These are phyloP conservation scores for Probosciger aterrimus DNA, from an alignment of 2,113 vertebrate genomes.

Conservation along the genomic window DNA sequence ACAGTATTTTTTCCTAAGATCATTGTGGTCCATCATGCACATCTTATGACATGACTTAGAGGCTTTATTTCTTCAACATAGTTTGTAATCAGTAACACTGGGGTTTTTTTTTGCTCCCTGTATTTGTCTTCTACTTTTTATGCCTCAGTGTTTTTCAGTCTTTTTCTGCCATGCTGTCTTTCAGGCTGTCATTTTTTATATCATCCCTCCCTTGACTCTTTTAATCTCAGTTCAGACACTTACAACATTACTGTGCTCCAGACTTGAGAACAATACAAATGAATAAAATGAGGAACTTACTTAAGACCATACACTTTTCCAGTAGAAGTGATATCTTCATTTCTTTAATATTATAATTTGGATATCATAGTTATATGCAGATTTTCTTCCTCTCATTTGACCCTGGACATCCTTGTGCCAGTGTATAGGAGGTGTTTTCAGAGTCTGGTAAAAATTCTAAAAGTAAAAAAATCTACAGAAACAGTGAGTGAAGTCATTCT, in stretches of 20 bases:
- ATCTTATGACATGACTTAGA: neutral
- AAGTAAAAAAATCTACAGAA: neutral
- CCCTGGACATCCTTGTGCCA: neutral
- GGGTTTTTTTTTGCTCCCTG: fast-evolving
- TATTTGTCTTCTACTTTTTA: neutral
- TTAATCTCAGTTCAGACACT: neutral
- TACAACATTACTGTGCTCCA: neutral
- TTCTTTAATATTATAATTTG: neutral
- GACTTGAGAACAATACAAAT: neutral
- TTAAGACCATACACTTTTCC: neutral
- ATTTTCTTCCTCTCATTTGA: neutral
- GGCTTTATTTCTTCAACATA: neutral
- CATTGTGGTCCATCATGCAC: neutral
- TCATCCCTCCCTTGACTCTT: neutral
- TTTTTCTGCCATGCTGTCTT: neutral
- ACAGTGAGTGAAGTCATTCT: neutral
- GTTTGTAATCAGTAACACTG: neutral
- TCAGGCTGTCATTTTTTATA: neutral
- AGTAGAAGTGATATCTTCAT: neutral
- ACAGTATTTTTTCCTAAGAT: neutral
- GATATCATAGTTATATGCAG: neutral
- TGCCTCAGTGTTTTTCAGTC: neutral
- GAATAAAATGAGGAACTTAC: neutral
- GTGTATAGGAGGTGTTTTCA: neutral
- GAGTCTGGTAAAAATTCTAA: neutral